Conservation (phyloP, 2,113 vertebrate genomes). For the Maccullochella peelii region DNA sequence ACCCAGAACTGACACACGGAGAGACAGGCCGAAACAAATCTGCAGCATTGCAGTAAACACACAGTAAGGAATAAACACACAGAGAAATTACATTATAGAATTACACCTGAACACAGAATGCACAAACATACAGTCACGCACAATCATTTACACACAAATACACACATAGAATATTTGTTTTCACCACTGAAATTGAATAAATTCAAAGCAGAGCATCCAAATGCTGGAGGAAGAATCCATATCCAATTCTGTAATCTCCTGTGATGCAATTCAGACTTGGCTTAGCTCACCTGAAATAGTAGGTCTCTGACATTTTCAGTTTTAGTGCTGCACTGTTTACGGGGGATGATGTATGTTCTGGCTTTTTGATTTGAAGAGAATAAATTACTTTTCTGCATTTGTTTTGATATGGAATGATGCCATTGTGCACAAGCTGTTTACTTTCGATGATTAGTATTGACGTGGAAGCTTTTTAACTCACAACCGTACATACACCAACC, state of each 20-base stretch:
- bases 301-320: slow-evolving; percentile 24
- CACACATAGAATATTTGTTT: background rate
- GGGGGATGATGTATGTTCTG: background rate
- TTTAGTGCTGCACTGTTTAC: background rate
- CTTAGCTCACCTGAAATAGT: slow-evolving; percentile 1
- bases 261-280: background rate
- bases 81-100: background rate
- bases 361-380: background rate
- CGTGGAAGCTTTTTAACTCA: background rate
- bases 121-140: background rate
- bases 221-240: background rate
- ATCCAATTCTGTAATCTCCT: background rate
- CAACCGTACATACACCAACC: background rate
- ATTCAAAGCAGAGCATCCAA: slow-evolving; percentile 7
- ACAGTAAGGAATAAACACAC: slow-evolving; percentile 14
- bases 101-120: background rate
- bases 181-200: background rate
- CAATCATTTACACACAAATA: background rate
- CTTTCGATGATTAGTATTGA: background rate
- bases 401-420: background rate
- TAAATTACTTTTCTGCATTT: background rate
- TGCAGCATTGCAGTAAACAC: slow-evolving; percentile 10
- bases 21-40: slow-evolving; percentile 30
- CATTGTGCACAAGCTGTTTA: background rate
- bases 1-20: slow-evolving; percentile 27